Percentiles rank a stretch among this genome's conserved stretches.
These are phyloP conservation scores for Aplysina aerophoba DNA, from an alignment of 37 sponge, comb jelly and placozoan species.

Conservation along the genomic window DNA sequence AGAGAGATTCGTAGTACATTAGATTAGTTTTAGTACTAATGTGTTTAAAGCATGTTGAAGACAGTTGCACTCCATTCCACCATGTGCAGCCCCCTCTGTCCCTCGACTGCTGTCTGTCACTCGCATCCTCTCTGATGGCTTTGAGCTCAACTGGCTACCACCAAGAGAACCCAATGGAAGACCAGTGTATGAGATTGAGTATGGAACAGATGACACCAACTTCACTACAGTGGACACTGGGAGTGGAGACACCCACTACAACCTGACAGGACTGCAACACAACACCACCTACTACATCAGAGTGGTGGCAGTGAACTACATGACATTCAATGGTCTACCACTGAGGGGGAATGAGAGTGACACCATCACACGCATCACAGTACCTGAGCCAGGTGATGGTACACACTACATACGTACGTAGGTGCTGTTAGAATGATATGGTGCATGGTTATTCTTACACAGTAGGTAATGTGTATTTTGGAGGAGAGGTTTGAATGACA, in stretches of 20 bases:
- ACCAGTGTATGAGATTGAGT: background rate
- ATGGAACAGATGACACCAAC: constrained; percentile 12
- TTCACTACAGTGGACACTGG: constrained; percentile 26
- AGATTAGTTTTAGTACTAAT: no score
- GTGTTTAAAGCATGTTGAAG: no score
- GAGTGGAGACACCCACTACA: constrained; percentile 10
- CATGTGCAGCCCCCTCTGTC: background rate
- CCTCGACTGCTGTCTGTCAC: constrained; percentile 3
- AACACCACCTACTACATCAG: constrained; percentile 30
- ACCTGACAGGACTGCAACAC: constrained; percentile 27
- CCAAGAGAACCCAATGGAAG: constrained; percentile 30
- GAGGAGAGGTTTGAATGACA: no score
- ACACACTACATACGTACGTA: no score
- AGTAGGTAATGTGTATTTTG: no score
- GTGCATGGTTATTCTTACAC: no score
- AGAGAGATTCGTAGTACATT: no score
- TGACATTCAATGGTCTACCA: background rate
- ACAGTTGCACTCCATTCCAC: background rate
- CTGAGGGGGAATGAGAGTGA: no score
- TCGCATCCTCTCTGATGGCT: background rate
- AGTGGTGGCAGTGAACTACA: constrained; percentile 32
- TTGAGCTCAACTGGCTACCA: constrained; percentile 34
- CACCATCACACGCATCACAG: no score
- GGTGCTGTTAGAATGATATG: no score
- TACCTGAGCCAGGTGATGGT: no score